Conservation (phyloP, 2,797 vertebrate species). For the Nyctibius grandis region DNA sequence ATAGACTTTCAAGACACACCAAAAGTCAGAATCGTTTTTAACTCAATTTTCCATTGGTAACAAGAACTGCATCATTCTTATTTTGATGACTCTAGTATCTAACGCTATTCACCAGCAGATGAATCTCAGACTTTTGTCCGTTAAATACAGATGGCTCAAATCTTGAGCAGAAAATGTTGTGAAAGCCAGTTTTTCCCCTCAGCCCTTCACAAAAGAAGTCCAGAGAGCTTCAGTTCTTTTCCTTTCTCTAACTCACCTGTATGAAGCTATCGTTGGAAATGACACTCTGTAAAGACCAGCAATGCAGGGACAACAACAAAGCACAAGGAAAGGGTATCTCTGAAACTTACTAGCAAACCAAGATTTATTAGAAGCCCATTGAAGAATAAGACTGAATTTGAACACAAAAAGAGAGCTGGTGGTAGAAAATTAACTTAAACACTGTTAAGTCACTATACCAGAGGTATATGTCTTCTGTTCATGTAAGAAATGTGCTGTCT, state of each 20-base stretch:
- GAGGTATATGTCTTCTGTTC: not conserved
- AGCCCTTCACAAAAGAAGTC: not conserved
- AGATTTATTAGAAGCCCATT: not conserved
- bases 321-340: not conserved
- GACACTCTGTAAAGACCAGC: not conserved
- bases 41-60: not conserved
- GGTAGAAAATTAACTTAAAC: not conserved
- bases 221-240: not conserved
- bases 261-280: not conserved
- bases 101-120: not conserved
- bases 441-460: not conserved
- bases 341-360: no score
- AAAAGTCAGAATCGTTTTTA: not conserved
- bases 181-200: not conserved
- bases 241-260: not conserved
- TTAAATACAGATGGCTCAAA: not conserved
- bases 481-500: not conserved
- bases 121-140: not conserved
- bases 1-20: not conserved
- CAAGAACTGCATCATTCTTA: not conserved
- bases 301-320: not conserved
- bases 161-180: not conserved
- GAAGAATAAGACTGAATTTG: not conserved
- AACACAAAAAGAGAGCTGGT: not conserved
- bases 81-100: not conserved